Evolutionary conservation across 2,888 invertebrate species (phyloP), one percentile per base, ranked within the genome.

Genomic region (Athalia cordata): DNA sequence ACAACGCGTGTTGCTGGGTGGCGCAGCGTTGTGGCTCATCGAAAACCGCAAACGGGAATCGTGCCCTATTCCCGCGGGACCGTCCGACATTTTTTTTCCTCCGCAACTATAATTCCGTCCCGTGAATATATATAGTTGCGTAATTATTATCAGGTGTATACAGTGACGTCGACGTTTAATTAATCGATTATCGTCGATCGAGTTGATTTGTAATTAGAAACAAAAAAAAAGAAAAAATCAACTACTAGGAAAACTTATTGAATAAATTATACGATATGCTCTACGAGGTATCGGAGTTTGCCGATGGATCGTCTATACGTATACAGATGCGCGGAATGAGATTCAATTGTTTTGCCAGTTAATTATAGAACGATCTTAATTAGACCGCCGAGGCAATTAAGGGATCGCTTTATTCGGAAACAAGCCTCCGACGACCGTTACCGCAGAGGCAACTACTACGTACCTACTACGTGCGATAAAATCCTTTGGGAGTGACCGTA

Each of bases 1-100:
- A 29, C 29, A 29, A 29, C 29, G 29, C 29, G 85, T 84, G 84
- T 84, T 83, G 83, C 84, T 78, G 82, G 81, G 81, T 81, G 29
- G 29, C 29, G 29, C 29, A 29, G 82, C 70, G 50, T 29, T 68
- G 5, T 11, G n/a, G 52, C 52, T 13, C 49, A 66, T 66, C n/a
- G 52, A 13, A 72, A 72, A 9, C 57, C 47, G n/a, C 47, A 57
- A 59, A 57, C 57, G 47, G 13, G 59, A 13, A 9, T n/a, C n/a
- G 45, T 9, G 13, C 29, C 57, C 11, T 13, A 72, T 29, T 29
- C 29, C 29, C 29, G 29, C 29, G 29, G 29, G 29, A 29, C 29
- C 29, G 2, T 29, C 29, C 0, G 55, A 55, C n/a, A n/a, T 55
- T 8, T 7, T 5, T 55, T 5, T 55, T 7, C 6, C 55, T 7